Base-by-base conservation (phyloP, 1,140 invertebrate genomes). In the Anastatus disparis region DNA sequence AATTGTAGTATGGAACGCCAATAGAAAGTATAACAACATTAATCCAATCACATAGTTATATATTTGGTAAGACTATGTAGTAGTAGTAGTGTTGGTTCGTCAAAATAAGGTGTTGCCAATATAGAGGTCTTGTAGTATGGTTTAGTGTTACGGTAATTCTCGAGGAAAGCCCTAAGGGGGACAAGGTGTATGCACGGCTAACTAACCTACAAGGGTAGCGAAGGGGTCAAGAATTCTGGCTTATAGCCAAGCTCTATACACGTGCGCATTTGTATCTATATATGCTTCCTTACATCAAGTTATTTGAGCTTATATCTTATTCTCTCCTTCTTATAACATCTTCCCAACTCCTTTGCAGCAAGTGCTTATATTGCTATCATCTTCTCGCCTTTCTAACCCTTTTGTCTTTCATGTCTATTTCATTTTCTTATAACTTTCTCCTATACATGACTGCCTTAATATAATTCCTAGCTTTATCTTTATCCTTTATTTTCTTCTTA, bases 11-110 rank as follows among this genome's bases (percentile, higher is more conserved):
- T n/a, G n/a, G n/a, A n/a, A n/a, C 31, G 4, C 4, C 31, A 35
- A 10, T 35, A 10, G 10, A 35, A 35, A 35, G 31, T 35, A 35
- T 13, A 55, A 55, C 27, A 0, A 13, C 20, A 40, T 58, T 42
- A 58, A 24, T 27, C 20, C 20, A 58, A 58, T 58, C 40, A 58
- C 55, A 26, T 40, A 40, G 53, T 56, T 35, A n/a, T 55, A n/a
- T n/a, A n/a, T 10, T 27, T 13, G 10, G 20, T 10, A 9, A 17
- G 17, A 20, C 48, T 52, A n/a, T n/a, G n/a, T n/a, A n/a, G n/a
- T n/a, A n/a, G 4, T 6, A 35, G 31, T 22, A 61, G 67, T 26
- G 65, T 50, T 75, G 71, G 72, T 72, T 75, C 35, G 35, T 42
- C 35, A 27, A 3, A n/a, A n/a, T 29, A 38, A 38, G 6, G 15